Conservation (phyloP, 2,888 invertebrate genomes). For the Lasiommata megera region DNA sequence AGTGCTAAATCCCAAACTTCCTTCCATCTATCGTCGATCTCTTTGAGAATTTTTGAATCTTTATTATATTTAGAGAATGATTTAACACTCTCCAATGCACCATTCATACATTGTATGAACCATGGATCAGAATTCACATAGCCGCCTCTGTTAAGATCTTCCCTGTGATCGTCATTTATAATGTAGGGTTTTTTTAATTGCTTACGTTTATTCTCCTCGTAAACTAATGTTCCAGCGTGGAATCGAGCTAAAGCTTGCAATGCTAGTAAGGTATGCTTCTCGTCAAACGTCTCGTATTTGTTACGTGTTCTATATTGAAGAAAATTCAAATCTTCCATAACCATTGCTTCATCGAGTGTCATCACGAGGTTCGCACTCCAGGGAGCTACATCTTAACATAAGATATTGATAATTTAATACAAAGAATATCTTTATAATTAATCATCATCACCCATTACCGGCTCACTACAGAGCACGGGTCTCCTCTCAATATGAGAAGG, state of each 20-base stretch:
- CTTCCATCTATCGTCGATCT: slow-evolving; percentile 53
- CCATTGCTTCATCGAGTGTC: slow-evolving; percentile 52
- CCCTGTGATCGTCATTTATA: slow-evolving; percentile 52
- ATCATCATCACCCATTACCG: too few species aligned
- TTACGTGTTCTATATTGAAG: slow-evolving; percentile 52
- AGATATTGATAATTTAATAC: not conserved
- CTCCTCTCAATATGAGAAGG: too few species aligned
- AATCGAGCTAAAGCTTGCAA: slow-evolving; percentile 70
- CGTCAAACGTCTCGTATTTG: slow-evolving; percentile 65
- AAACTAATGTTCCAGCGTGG: slow-evolving; percentile 77
- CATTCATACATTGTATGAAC: slow-evolving; percentile 62
- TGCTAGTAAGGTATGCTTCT: slow-evolving; percentile 67
- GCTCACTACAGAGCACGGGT: too few species aligned
- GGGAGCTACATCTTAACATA: slow-evolving; percentile 50
- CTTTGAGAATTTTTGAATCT: slow-evolving; percentile 36
- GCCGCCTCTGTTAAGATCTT: slow-evolving; percentile 49
- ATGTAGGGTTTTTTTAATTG: slow-evolving; percentile 44
- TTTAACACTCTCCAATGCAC: slow-evolving; percentile 57
- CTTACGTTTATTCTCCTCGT: slow-evolving; percentile 64
- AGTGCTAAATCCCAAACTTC: slow-evolving; percentile 55
- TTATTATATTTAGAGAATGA: slow-evolving; percentile 54
- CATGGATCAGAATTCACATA: slow-evolving; percentile 51
- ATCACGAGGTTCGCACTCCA: slow-evolving; percentile 60
- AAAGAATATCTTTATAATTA: slow-evolving; percentile 7
- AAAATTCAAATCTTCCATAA: slow-evolving; percentile 66